phyloP scores from a whole-genome alignment of 2,113 vertebrate species.

The Apteryx owenii region DNA sequence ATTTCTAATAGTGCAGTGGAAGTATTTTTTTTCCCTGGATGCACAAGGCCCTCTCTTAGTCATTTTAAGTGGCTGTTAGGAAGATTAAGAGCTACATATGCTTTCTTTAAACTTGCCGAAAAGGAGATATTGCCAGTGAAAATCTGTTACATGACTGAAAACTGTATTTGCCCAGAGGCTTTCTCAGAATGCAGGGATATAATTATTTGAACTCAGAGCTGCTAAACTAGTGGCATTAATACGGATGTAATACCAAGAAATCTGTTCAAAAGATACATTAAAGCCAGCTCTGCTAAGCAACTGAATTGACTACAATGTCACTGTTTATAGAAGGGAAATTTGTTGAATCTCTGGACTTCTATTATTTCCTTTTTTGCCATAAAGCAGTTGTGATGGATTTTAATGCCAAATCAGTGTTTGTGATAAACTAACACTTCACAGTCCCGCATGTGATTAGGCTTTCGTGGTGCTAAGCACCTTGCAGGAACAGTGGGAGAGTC shows the following conservation, averaged over 20 bases:
- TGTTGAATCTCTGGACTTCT: neutral
- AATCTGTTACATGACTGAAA: constrained; percentile 16
- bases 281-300: neutral
- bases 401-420: neutral
- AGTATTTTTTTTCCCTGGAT: constrained; percentile 19
- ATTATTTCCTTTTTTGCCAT: neutral
- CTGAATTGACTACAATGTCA: neutral
- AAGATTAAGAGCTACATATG: constrained; percentile 27
- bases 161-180: constrained; percentile 20
- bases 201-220: constrained; percentile 31
- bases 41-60: constrained; percentile 3
- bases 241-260: neutral
- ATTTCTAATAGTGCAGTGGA: constrained; percentile 10
- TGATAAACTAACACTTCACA: neutral
- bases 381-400: neutral
- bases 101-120: constrained; percentile 24
- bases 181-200: neutral
- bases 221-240: constrained; percentile 17
- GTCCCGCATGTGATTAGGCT: neutral
- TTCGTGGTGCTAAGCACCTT: neutral
- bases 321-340: neutral
- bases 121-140: constrained; percentile 28
- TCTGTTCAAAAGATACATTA: neutral
- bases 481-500: neutral
- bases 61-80: constrained; percentile 33